phyloP scores from a whole-genome alignment of 2,888 invertebrate genomes.

The Ariolimax columbianus region DNA sequence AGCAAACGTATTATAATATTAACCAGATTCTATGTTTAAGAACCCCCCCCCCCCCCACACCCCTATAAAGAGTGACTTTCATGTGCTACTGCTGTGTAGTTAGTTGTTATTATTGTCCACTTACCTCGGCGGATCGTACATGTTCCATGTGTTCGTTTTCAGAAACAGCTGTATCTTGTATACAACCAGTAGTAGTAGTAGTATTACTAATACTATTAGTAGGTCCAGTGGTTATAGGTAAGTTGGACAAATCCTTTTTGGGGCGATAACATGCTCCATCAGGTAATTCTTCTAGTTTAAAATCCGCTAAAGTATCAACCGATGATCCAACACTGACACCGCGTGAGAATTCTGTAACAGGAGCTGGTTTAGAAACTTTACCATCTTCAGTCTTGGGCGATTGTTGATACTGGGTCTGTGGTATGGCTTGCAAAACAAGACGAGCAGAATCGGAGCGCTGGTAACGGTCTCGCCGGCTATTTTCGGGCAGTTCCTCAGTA shows the following conservation, averaged over 20 bases:
- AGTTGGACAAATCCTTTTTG: conserved; percentile 47
- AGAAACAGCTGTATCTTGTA: background rate
- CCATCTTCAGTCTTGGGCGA: conserved; percentile 25
- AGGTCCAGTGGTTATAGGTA: background rate
- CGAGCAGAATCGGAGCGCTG: conserved; percentile 56
- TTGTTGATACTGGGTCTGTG: conserved; percentile 7
- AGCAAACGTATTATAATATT: no score
- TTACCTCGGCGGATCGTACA: conserved; percentile 51
- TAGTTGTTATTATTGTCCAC: no score
- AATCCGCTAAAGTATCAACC: conserved; percentile 34
- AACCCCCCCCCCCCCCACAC: no score
- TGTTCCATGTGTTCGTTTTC: conserved; percentile 20
- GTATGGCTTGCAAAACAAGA: conserved; percentile 51
- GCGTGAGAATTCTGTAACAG: background rate
- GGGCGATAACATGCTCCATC: conserved; percentile 55
- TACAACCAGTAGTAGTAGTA: background rate
- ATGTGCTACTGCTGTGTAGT: no score
- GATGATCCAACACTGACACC: background rate
- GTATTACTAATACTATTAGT: background rate
- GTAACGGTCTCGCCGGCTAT: conserved; percentile 36
- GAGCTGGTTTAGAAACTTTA: background rate
- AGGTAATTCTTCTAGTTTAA: conserved; percentile 54
- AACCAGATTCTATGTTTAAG: no score
- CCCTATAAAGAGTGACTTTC: no score
- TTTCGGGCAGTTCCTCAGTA: conserved; percentile 47